Evolutionary conservation across 2,888 invertebrate species (phyloP).

Genomic region (Euplexia lucipara): DNA sequence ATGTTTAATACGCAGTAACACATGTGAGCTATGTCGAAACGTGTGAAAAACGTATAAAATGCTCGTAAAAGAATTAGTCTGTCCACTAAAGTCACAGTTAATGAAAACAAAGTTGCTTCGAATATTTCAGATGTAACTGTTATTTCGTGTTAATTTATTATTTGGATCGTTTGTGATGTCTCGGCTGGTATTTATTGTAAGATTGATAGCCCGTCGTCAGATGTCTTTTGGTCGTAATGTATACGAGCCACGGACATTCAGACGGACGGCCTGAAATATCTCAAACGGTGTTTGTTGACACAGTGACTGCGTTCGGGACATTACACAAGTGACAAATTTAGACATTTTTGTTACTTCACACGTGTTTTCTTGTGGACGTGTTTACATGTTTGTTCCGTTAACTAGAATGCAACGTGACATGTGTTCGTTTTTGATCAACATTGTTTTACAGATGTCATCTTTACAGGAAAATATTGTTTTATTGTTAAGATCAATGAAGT

Average conservation of each 20-base stretch:
- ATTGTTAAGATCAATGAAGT: conserved; percentile 24
- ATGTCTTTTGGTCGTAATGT: conserved; percentile 86
- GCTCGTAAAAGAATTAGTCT: conserved; percentile 82
- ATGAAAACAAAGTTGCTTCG: conserved; percentile 69
- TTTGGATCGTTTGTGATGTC: conserved; percentile 67
- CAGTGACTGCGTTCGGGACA: conserved; percentile 76
- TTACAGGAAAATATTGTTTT: conserved; percentile 12
- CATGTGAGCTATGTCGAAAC: conserved; percentile 71
- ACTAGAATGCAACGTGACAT: conserved; percentile 51
- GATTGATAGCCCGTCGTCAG: conserved; percentile 88
- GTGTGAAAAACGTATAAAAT: conserved; percentile 85
- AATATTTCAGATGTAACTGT: conserved; percentile 46
- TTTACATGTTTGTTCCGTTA: conserved; percentile 59
- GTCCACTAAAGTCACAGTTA: conserved; percentile 83
- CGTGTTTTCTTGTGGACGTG: conserved; percentile 68
- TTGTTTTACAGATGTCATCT: conserved; percentile 32
- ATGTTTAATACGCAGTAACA: conserved; percentile 75
- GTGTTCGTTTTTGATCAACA: conserved; percentile 28
- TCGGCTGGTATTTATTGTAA: conserved; percentile 86
- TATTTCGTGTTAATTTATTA: conserved; percentile 63
- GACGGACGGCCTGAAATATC: conserved; percentile 83
- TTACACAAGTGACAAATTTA: conserved; percentile 77
- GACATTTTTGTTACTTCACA: conserved; percentile 73
- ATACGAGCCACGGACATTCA: conserved; percentile 64
- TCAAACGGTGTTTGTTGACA: conserved; percentile 85